A percentile compares a stretch with the other conserved stretches of the same genome.
Conservation (phyloP, 37 sponge, comb jelly and placozoan species). For the Oopsacas minuta region DNA sequence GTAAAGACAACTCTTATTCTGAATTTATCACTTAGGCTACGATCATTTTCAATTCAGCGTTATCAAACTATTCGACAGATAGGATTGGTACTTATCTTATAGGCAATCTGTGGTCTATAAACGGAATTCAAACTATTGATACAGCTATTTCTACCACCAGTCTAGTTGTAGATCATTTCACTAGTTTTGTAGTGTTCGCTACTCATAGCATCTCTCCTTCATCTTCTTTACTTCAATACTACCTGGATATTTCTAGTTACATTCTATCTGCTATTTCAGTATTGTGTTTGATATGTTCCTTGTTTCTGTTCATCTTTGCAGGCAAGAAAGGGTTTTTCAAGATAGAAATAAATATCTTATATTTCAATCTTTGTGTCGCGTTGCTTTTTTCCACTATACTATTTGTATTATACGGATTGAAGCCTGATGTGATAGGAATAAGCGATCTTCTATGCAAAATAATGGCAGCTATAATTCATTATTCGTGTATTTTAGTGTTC, state of each 20-base stretch:
- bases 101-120: neutral
- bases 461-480: neutral
- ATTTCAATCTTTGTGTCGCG: neutral
- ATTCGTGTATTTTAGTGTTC: neutral
- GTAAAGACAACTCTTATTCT: neutral
- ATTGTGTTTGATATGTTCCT: neutral
- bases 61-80: neutral
- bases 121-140: neutral
- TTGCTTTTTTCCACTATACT: neutral
- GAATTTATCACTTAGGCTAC: neutral
- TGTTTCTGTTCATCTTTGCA: neutral
- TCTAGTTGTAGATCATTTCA: neutral
- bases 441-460: neutral
- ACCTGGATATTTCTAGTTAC: neutral
- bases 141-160: neutral
- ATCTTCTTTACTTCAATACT: neutral
- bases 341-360: neutral
- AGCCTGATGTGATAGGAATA: neutral
- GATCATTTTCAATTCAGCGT: neutral
- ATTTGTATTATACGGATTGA: neutral
- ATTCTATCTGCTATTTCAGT: neutral
- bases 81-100: neutral
- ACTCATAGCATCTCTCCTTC: neutral
- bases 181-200: neutral
- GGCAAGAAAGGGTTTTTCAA: constrained; percentile 10